Conservation (phyloP, 2,797 vertebrate species). For the Ficedula albicollis region DNA sequence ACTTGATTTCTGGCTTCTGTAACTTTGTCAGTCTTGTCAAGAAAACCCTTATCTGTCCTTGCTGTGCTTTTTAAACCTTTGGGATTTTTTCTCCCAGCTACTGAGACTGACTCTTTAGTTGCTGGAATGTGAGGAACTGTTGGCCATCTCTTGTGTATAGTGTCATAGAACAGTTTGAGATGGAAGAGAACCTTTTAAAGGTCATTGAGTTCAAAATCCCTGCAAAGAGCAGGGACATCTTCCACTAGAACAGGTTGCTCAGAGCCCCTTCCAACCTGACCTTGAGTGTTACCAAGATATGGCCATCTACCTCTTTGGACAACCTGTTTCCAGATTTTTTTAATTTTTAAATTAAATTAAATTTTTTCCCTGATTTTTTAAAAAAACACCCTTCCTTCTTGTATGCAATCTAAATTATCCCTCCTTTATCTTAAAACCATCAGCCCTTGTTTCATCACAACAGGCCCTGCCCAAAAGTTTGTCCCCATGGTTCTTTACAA, state of each 20-base stretch:
- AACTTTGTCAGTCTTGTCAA: background rate
- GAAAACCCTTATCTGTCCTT: background rate
- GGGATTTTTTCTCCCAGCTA: background rate
- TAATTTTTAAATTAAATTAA: no score
- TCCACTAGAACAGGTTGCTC: background rate
- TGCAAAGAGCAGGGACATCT: background rate
- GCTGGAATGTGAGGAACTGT: background rate
- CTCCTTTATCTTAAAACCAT: background rate
- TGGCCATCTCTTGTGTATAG: background rate
- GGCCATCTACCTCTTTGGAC: background rate
- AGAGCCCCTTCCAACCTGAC: background rate
- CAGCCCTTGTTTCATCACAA: background rate
- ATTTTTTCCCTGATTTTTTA: background rate
- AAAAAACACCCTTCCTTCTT: background rate
- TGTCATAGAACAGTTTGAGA: background rate
- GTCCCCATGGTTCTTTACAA: background rate
- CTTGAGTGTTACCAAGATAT: background rate
- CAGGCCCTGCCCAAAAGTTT: background rate
- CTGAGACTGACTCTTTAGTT: background rate
- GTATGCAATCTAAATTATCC: background rate
- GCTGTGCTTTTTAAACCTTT: background rate
- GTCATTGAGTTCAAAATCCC: background rate
- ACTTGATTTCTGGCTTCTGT: background rate
- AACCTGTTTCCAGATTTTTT: background rate
- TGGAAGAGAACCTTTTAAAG: background rate